Evolutionary conservation across 2,113 vertebrate genomes (phyloP), one percentile per base, ranked within the genome.

Genomic region (Meles meles): DNA sequence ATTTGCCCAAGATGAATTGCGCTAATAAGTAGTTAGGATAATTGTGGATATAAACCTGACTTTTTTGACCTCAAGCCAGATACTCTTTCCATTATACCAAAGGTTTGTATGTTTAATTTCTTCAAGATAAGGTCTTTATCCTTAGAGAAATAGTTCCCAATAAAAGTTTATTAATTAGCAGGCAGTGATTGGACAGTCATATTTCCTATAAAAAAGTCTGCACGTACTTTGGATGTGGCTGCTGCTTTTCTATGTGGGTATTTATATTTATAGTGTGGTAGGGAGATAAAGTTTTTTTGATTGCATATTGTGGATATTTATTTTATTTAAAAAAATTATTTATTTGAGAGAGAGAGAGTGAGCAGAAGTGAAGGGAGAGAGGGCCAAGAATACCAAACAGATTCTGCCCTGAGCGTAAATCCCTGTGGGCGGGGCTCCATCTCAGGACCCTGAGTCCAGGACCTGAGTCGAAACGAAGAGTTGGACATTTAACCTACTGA

Each of bases 201-300:
- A 23, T 85, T 89, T 89, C 29, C 34, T 97, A 1, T 92, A 59
- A 84, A 93, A 82, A 57, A 94, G 74, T 63, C 77, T 93, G 47
- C 67, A 7, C 39, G 11, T 90, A 49, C 39, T 88, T 63, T 94
- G 27, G 52, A 52, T 91, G 8, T 87, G 27, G 39, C 80, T 76
- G 92, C 14, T 93, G 93, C 18, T 93, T 31, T 91, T 85, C 59
- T 89, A 1, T 18, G 63, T 93, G 15, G 37, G 10, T 96, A 59
- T 90, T 97, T 97, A 65, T 83, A 49, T 91, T 94, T 95, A 84
- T 42, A 79, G 47, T 80, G 14, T 93, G 63, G 69, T 72, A 79
- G 25, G 29, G 47, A 88, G 37, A 67, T 39, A 42, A 69, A 59
- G 63, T 29, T 67, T 82, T 93, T 96, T 94, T 69, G 88, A 87